Evolutionary conservation across 2,797 vertebrate genomes (phyloP).

Genomic region (Acropternis orthonyx): DNA sequence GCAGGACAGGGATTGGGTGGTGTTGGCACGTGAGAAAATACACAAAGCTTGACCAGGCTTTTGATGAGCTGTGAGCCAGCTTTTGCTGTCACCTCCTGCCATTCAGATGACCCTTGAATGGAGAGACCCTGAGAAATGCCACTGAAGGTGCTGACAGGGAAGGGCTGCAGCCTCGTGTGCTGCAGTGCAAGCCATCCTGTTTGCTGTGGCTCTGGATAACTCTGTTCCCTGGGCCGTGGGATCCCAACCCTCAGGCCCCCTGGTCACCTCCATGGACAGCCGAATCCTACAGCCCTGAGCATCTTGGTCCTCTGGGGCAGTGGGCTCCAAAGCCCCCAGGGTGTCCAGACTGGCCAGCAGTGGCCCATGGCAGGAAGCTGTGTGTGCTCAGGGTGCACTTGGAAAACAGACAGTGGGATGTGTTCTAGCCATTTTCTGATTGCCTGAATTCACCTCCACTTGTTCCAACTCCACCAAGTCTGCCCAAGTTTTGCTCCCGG

Average conservation of each 20-base stretch:
- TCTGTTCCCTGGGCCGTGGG: rapidly evolving
- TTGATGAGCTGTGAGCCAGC: rapidly evolving
- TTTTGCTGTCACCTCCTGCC: background rate
- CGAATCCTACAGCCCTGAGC: background rate
- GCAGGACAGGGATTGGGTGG: background rate
- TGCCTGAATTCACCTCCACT: background rate
- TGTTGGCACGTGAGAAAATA: rapidly evolving
- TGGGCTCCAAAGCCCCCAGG: rapidly evolving
- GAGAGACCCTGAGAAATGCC: background rate
- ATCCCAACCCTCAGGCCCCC: background rate
- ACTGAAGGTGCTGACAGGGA: background rate
- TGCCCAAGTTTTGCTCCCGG: rapidly evolving
- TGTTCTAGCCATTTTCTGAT: background rate
- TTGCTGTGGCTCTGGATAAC: background rate
- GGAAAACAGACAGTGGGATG: background rate
- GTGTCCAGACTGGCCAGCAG: background rate
- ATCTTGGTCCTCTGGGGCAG: rapidly evolving
- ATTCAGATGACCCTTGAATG: background rate
- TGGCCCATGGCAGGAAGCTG: background rate
- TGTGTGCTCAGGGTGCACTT: background rate
- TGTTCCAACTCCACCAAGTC: background rate
- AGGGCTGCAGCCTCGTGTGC: background rate
- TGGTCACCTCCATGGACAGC: background rate
- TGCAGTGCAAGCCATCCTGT: rapidly evolving
- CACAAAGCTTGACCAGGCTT: background rate